Percentiles rank a stretch among this genome's conserved stretches.
Evolutionary conservation across 1,140 invertebrate genomes (phyloP).

Genomic region (Hylaeus volcanicus): DNA sequence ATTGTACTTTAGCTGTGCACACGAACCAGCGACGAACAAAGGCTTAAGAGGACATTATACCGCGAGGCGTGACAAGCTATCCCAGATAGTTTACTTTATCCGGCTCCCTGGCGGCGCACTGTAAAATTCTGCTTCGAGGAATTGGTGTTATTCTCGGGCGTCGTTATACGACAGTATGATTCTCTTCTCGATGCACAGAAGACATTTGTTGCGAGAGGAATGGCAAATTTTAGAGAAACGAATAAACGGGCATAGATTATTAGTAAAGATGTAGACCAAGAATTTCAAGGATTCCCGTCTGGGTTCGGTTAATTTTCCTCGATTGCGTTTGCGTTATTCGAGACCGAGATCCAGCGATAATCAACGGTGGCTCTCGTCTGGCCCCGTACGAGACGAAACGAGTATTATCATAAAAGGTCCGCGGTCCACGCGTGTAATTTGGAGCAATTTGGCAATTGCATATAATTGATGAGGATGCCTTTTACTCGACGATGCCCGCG

Average conservation of each 20-base stretch:
- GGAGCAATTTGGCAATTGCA: slow-evolving; percentile 79
- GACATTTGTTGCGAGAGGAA: too few relatives aligned
- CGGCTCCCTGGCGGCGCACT: not conserved
- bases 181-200: too few relatives aligned
- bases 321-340: slow-evolving; percentile 6
- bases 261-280: too few relatives aligned
- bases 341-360: slow-evolving; percentile 10
- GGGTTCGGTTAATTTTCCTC: not conserved
- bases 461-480: slow-evolving; percentile 78
- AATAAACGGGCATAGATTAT: too few relatives aligned
- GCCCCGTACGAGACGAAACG: slow-evolving; percentile 18
- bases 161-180: too few relatives aligned
- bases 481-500: slow-evolving; percentile 72
- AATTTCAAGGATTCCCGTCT: not conserved
- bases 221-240: too few relatives aligned
- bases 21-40: slow-evolving; percentile 37
- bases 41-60: slow-evolving; percentile 29
- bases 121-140: slow-evolving; percentile 2
- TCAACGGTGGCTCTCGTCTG: slow-evolving; percentile 28
- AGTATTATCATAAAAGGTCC: slow-evolving; percentile 55
- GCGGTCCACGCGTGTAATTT: slow-evolving; percentile 73
- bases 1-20: slow-evolving; percentile 14
- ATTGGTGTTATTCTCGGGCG: not conserved
- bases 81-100: slow-evolving; percentile 15
- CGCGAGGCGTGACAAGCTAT: slow-evolving; percentile 9